phyloP scores from a whole-genome alignment of 1,140 invertebrate species.

The Phymastichus coffea region DNA sequence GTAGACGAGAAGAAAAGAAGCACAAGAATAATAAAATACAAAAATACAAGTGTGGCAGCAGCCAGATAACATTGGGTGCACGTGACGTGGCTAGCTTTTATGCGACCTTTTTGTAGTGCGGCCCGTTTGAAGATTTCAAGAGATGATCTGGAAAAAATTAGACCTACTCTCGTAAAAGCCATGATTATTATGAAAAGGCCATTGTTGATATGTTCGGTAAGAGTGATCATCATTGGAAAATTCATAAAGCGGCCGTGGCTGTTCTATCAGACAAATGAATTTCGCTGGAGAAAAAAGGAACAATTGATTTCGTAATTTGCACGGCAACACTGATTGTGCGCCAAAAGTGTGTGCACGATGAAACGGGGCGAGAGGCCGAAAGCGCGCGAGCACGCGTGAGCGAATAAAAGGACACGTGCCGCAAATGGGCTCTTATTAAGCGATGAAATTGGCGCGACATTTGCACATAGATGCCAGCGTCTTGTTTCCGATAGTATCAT shows the following conservation, averaged over 20 bases:
- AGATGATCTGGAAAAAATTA: constrained; percentile 6
- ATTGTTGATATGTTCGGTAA: no score
- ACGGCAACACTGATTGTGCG: no score
- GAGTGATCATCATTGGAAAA: no score
- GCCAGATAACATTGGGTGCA: constrained; percentile 18
- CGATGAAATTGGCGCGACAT: constrained; percentile 42
- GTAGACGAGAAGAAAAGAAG: constrained; percentile 11
- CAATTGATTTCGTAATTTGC: no score
- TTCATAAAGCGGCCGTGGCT: no score
- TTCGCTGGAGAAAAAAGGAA: no score
- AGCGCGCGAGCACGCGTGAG: no score
- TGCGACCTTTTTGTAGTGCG: no score
- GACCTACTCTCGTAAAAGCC: neutral
- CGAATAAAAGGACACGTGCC: constrained; percentile 36
- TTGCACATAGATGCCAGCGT: constrained; percentile 38
- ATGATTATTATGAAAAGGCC: no score
- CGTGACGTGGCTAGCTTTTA: neutral
- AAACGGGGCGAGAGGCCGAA: no score
- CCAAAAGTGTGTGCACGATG: no score
- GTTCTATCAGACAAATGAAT: no score
- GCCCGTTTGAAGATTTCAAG: constrained; percentile 13
- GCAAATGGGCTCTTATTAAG: constrained; percentile 42
- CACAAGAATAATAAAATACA: constrained; percentile 16
- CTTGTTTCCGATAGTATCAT: constrained; percentile 31
- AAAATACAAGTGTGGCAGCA: constrained; percentile 20